Conservation (phyloP, 2,888 invertebrate species). For the Drosophila greeni region DNA sequence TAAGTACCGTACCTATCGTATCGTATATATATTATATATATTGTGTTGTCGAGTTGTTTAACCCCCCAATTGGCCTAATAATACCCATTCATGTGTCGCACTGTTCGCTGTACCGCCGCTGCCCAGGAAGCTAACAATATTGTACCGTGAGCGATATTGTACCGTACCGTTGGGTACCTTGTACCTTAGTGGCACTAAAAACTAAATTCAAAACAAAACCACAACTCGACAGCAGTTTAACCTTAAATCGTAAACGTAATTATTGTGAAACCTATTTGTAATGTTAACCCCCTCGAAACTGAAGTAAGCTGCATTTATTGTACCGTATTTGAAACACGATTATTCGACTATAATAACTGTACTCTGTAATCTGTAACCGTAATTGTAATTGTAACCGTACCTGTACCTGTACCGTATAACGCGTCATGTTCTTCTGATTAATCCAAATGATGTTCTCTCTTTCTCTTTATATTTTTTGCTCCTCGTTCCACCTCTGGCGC, state of each 20-base stretch:
- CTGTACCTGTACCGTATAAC: slow-evolving; percentile 57
- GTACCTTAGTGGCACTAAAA: slow-evolving; percentile 4
- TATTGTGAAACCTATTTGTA: slow-evolving; percentile 40
- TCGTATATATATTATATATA: slow-evolving; percentile 3
- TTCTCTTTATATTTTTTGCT: slow-evolving; percentile 36
- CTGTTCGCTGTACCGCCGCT: slow-evolving; percentile 44
- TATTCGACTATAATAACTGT: slow-evolving; percentile 38
- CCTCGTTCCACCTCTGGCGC: slow-evolving; percentile 48
- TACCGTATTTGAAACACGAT: slow-evolving; percentile 22
- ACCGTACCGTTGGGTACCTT: slow-evolving; percentile 4
- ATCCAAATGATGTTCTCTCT: slow-evolving; percentile 45
- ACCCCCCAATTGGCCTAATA: slow-evolving; percentile 53
- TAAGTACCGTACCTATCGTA: slow-evolving; percentile 19
- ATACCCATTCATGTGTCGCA: slow-evolving; percentile 28
- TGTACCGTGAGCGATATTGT: slow-evolving; percentile 10
- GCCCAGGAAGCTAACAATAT: slow-evolving; percentile 27
- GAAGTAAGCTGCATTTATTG: slow-evolving; percentile 38
- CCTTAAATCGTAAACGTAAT: slow-evolving; percentile 37
- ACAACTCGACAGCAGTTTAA: slow-evolving; percentile 63
- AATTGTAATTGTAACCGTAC: slow-evolving; percentile 52
- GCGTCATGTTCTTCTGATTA: slow-evolving; percentile 57
- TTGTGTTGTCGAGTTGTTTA: slow-evolving; percentile 67
- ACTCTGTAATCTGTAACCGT: slow-evolving; percentile 50
- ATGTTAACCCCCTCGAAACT: slow-evolving; percentile 20
- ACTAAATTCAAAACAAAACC: neutral